phyloP scores from a whole-genome alignment of 2,888 invertebrate species.

The Ariolimax columbianus region DNA sequence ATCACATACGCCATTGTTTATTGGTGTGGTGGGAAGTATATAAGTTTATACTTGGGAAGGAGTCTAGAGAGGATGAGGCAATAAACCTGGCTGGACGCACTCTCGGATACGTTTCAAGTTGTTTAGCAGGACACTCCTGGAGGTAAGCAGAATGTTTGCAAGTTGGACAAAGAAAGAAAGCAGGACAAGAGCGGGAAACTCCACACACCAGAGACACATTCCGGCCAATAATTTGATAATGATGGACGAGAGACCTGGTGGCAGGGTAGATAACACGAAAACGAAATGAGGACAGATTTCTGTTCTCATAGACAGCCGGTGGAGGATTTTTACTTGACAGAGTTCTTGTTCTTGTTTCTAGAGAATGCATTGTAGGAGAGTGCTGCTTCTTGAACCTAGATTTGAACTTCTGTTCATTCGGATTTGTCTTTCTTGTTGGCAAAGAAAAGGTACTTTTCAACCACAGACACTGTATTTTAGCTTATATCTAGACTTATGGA shows the following conservation, averaged over 20 bases:
- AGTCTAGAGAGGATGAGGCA: neutral
- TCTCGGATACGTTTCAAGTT: no score
- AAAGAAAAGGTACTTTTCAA: no score
- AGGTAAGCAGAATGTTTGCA: no score
- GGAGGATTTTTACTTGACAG: neutral
- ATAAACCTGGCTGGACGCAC: neutral
- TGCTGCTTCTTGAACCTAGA: no score
- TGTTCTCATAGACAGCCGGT: neutral
- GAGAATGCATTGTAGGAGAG: no score
- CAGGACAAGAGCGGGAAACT: no score
- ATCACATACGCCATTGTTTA: slow-evolving; percentile 3
- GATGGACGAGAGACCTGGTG: neutral
- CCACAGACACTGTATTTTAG: no score
- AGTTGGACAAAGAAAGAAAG: no score
- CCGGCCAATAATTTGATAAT: neutral
- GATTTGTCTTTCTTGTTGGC: no score
- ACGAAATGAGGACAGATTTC: neutral
- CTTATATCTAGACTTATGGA: no score
- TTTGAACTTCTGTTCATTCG: no score
- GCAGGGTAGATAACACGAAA: neutral
- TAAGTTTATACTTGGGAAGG: neutral
- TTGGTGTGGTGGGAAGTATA: neutral
- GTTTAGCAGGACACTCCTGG: no score
- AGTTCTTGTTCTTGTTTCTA: neutral
- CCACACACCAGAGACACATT: neutral